Evolutionary conservation across 92 coral and sea anemone genomes (phyloP).

Genomic region (Phenganax subtilis): DNA sequence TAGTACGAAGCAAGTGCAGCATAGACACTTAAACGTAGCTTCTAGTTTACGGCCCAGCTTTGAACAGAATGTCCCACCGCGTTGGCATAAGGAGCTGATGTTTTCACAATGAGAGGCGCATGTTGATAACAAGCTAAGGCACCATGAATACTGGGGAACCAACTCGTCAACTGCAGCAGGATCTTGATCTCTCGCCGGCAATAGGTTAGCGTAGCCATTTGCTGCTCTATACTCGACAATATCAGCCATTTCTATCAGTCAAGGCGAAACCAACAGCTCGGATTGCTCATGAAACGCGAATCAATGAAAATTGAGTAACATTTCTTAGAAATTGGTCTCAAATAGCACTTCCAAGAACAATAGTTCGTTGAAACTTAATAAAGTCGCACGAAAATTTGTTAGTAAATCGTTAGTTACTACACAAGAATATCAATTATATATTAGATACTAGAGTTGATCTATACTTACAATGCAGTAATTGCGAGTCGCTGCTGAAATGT

Average conservation of each 20-base stretch:
- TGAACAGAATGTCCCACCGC: neutral
- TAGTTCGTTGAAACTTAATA: too few species aligned
- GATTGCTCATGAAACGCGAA: neutral
- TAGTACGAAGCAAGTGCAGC: neutral
- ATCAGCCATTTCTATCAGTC: neutral
- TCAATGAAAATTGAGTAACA: too few species aligned
- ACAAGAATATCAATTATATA: too few species aligned
- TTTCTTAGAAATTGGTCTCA: too few species aligned
- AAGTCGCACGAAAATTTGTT: too few species aligned
- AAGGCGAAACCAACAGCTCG: neutral
- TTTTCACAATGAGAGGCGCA: neutral
- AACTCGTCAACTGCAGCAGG: neutral
- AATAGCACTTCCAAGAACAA: too few species aligned
- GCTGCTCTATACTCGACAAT: too few species aligned
- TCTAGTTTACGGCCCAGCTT: neutral
- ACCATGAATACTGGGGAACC: conserved; percentile 1
- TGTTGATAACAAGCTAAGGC: neutral
- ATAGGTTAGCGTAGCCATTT: neutral
- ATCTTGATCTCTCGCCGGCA: neutral
- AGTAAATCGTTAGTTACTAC: too few species aligned
- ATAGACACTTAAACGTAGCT: neutral
- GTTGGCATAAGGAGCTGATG: neutral
- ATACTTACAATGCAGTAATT: too few species aligned
- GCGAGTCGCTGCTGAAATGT: too few species aligned
- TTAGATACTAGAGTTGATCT: too few species aligned